These are phyloP conservation scores for Drosophila setifemur DNA, from an alignment of 1,140 invertebrate genomes.

Conservation along the genomic window DNA sequence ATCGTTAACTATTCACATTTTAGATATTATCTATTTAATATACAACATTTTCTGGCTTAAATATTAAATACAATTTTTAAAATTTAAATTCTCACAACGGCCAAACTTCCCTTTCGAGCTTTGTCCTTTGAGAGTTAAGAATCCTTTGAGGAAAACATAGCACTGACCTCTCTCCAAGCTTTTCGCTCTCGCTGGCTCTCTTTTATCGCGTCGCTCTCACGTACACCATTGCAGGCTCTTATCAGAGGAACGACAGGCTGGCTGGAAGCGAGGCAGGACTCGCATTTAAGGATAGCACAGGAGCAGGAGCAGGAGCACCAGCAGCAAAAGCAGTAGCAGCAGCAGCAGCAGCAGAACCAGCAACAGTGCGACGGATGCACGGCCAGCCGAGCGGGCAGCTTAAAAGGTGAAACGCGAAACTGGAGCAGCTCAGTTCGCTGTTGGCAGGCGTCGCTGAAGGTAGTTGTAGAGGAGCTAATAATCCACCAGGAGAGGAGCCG, in stretches of 20 bases:
- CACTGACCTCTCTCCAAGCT: slow-evolving; percentile 20
- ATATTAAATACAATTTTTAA: not conserved
- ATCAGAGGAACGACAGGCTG: slow-evolving; percentile 55
- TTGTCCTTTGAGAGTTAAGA: slow-evolving; percentile 3
- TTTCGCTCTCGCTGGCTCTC: slow-evolving; percentile 2
- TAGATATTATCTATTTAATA: too few species aligned
- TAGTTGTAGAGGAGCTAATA: slow-evolving; percentile 39
- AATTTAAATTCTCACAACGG: slow-evolving; percentile 36
- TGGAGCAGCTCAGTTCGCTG: slow-evolving; percentile 79
- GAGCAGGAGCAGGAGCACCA: slow-evolving; percentile 20
- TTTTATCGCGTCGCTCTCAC: slow-evolving; percentile 10
- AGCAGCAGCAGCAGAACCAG: slow-evolving; percentile 14
- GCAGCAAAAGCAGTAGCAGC: slow-evolving; percentile 5
- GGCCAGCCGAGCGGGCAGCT: too few species aligned
- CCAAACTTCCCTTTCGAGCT: slow-evolving; percentile 17
- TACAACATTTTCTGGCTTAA: too few species aligned
- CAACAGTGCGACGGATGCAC: slow-evolving; percentile 37
- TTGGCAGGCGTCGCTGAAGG: slow-evolving; percentile 73
- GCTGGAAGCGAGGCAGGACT: slow-evolving; percentile 64
- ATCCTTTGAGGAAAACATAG: slow-evolving; percentile 35
- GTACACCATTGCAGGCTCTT: slow-evolving; percentile 46
- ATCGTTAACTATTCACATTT: too few species aligned
- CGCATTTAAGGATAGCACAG: slow-evolving; percentile 64
- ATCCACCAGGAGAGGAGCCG: slow-evolving; percentile 18
- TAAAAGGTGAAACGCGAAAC: slow-evolving; percentile 77